A percentile compares a stretch with the other conserved stretches of the same genome.
Evolutionary conservation across 2,113 vertebrate genomes (phyloP).

Genomic region (Odontophorus gujanensis): DNA sequence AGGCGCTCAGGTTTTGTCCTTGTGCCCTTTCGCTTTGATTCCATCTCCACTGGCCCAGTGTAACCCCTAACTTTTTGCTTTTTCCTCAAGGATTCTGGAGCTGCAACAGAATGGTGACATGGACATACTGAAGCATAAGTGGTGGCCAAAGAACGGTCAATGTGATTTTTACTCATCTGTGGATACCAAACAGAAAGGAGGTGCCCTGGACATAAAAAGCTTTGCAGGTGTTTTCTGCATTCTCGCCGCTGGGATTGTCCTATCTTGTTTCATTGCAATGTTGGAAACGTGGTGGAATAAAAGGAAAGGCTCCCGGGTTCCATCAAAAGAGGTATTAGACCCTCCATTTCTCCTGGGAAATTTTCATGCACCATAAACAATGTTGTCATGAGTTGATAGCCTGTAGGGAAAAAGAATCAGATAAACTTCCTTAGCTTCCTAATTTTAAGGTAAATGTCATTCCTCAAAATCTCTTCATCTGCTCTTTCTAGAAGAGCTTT

Average conservation of each 20-base stretch:
- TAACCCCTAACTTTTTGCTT: conserved; percentile 59
- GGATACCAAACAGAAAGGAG: conserved; percentile 89
- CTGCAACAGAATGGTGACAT: conserved; percentile 98
- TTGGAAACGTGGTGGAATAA: conserved; percentile 99
- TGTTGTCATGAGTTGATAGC: conserved; percentile 12
- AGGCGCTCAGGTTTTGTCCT: not conserved
- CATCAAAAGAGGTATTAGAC: conserved; percentile 96
- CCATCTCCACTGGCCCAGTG: fast-evolving
- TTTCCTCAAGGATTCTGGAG: conserved; percentile 90
- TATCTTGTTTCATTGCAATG: conserved; percentile 99
- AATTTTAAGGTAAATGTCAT: not conserved
- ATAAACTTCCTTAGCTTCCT: not conserved
- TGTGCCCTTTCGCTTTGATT: fast-evolving
- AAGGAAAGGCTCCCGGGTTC: conserved; percentile 95
- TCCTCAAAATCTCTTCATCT: not conserved
- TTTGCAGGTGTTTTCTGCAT: conserved; percentile 98
- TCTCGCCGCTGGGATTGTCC: conserved; percentile 93
- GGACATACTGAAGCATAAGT: conserved; percentile 96
- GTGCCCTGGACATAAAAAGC: conserved; percentile 96
- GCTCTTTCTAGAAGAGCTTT: not conserved
- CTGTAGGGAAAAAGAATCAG: conserved; percentile 3
- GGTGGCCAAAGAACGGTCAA: conserved; percentile 95
- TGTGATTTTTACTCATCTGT: conserved; percentile 94
- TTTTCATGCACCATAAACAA: conserved; percentile 48
- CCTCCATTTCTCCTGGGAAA: conserved; percentile 68